A percentile compares a stretch with the other conserved stretches of the same genome.
Evolutionary conservation across 2,888 invertebrate genomes (phyloP).

Genomic region (Hirtodrosophila alboralis): DNA sequence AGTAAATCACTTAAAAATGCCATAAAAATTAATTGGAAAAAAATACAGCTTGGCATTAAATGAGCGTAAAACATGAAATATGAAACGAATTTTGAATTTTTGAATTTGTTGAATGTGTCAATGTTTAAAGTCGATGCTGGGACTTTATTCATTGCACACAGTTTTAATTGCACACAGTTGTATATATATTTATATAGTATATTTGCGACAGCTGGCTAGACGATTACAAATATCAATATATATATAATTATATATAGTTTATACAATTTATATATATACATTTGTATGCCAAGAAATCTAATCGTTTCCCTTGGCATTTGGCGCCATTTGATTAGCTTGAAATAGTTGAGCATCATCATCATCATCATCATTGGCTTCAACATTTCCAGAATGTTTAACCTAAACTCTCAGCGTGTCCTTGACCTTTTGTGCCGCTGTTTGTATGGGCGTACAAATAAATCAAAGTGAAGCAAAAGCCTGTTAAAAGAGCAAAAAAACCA

Average conservation of each 20-base stretch:
- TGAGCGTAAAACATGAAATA: constrained; percentile 14
- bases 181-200: constrained; percentile 11
- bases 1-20: constrained; percentile 45
- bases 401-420: constrained; percentile 38
- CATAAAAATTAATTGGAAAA: constrained; percentile 63
- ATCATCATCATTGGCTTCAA: constrained; percentile 10
- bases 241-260: constrained; percentile 5
- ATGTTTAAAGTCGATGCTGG: constrained; percentile 3
- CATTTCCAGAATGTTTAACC: constrained; percentile 55
- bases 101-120: constrained; percentile 6
- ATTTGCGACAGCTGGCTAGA: constrained; percentile 22
- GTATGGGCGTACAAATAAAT: constrained; percentile 40
- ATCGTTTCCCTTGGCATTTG: constrained; percentile 64
- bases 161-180: constrained; percentile 63
- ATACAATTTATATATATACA: constrained; percentile 46
- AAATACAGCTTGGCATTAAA: constrained; percentile 56
- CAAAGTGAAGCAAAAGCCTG: constrained; percentile 32
- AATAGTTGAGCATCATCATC: not conserved
- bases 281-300: constrained; percentile 40
- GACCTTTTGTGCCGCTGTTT: constrained; percentile 32
- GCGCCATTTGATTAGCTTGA: constrained; percentile 52
- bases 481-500: constrained; percentile 21
- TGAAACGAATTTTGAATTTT: constrained; percentile 32
- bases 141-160: constrained; percentile 64
- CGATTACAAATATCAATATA: constrained; percentile 7